phyloP scores from a whole-genome alignment of 1,140 invertebrate genomes.

The Aphaenogaster rudis region DNA sequence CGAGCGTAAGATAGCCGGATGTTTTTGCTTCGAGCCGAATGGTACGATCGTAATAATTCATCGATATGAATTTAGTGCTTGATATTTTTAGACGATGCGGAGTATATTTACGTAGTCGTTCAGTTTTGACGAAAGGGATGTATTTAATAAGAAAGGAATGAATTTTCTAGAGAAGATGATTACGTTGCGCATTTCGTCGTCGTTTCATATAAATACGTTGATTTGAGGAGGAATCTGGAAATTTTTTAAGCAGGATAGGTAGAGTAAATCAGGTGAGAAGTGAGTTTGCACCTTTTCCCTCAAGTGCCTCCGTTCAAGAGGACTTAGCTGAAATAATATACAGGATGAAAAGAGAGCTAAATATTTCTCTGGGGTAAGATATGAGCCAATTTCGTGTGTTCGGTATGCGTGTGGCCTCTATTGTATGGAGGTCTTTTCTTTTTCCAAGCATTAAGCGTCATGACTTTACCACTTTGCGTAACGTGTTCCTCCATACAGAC shows the following conservation, averaged over 20 bases:
- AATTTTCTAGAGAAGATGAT: conserved; percentile 4
- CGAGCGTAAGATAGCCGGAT: conserved; percentile 52
- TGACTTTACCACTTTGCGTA: conserved; percentile 74
- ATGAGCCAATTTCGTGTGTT: conserved; percentile 77
- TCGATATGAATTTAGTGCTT: conserved; percentile 35
- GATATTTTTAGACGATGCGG: conserved; percentile 32
- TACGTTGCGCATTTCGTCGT: not conserved
- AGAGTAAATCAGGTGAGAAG: conserved; percentile 34
- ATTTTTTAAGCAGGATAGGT: not conserved
- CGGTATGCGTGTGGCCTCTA: conserved; percentile 69
- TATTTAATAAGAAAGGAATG: not conserved
- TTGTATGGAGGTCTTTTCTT: conserved; percentile 25
- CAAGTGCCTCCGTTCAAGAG: conserved; percentile 53
- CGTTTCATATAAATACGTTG: not conserved
- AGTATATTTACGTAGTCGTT: conserved; percentile 12
- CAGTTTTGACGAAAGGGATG: not conserved
- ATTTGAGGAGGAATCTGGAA: not conserved
- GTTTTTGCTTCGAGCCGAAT: conserved; percentile 54
- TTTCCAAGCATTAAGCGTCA: conserved; percentile 74
- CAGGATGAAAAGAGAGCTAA: conserved; percentile 73
- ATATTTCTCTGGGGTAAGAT: conserved; percentile 76
- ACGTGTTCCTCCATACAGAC: not conserved
- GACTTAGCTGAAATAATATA: conserved; percentile 77
- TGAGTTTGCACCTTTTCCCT: conserved; percentile 75
- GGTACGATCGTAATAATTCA: conserved; percentile 48